Evolutionary conservation across 2,797 vertebrate species (phyloP), one percentile per base, ranked within the genome.

Genomic region (Hirundo rustica): DNA sequence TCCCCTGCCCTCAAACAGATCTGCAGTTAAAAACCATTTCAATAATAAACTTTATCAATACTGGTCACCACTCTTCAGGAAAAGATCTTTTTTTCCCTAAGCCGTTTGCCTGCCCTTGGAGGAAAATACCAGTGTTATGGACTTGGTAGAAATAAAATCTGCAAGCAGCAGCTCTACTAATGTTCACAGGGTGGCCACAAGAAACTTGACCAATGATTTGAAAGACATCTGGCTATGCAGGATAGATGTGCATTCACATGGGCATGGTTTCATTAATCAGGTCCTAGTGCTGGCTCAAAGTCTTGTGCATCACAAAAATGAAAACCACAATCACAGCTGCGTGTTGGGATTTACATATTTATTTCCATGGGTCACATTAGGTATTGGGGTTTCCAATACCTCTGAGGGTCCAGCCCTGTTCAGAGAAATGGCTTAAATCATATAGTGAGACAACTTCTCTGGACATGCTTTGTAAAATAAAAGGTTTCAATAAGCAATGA

Each of bases 21-120:
- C 60, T 60, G 60, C 26, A 80, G 72, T 45, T 62, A n/a, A n/a
- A n/a, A n/a, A n/a, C n/a, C n/a, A n/a, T 91, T 87, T 66, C 66
- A 92, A 55, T 57, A 85, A 86, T 23, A 38, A 94, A 50, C 34
- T 66, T 81, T 13, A 92, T 60, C 67, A 82, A 48, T 58, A 73
- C n/a, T 11, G n/a, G n/a, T n/a, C 53, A 90, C 16, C 30, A 50
- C 19, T 82, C 45, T 45, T 64, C 44, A 61, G 74, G 77, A 84
- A 85, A 76, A 76, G 8, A 79, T 42, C 62, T n/a, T n/a, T n/a
- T 87, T 60, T 30, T 17, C 27, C 51, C 40, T n/a, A 81, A 75
- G 47, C 12, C 3, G 2, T 26, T 34, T 25, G 22, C 48, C 32
- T 66, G 57, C 26, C 50, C 75, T 50, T 50, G 44, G 74, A 85